Percentiles rank a stretch among this genome's conserved stretches.
phyloP scores from a whole-genome alignment of 2,113 vertebrate genomes.

The Urocolius indicus region DNA sequence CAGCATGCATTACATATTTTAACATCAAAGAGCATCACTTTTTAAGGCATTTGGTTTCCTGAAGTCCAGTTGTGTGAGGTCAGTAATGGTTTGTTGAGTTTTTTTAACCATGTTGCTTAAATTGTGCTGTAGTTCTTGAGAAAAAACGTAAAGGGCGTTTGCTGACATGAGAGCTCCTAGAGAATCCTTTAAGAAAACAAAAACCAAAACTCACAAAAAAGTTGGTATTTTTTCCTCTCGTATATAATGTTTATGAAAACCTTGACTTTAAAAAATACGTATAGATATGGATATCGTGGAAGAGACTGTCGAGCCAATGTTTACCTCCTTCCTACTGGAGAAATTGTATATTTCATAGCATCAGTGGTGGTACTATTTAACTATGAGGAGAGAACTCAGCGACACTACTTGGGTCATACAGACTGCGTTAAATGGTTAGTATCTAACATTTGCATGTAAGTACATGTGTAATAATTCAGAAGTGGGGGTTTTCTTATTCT shows the following conservation, averaged over 20 bases:
- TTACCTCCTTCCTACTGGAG: constrained; percentile 95
- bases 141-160: neutral
- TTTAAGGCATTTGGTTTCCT: neutral
- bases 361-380: constrained; percentile 95
- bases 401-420: constrained; percentile 95
- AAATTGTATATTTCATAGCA: constrained; percentile 96
- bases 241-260: constrained; percentile 2
- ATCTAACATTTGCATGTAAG: neutral
- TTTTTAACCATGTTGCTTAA: neutral
- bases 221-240: neutral
- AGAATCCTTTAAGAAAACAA: neutral
- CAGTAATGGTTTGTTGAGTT: neutral
- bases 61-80: neutral
- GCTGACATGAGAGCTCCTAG: neutral
- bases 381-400: constrained; percentile 93
- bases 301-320: constrained; percentile 95
- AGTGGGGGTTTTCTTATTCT: neutral
- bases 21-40: neutral
- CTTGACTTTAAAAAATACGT: constrained; percentile 77
- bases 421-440: constrained; percentile 98
- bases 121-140: neutral
- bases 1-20: neutral
- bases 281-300: constrained; percentile 92
- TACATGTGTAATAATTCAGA: neutral
- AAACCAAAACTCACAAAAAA: neutral